These are phyloP conservation scores for Gordius sp. DNA, from an alignment of 2,888 invertebrate species.

Conservation along the genomic window DNA sequence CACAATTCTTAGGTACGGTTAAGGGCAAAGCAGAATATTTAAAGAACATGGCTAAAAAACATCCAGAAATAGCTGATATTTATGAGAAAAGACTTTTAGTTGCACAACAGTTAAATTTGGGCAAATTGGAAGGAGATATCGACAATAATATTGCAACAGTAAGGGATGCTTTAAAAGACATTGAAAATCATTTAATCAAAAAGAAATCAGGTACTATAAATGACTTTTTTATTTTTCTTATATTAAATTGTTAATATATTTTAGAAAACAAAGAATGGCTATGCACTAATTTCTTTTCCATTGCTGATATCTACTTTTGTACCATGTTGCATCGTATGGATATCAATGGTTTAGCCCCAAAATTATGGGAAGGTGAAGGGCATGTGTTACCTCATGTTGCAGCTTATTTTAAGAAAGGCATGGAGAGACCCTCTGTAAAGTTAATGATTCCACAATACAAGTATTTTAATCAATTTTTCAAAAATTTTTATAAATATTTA, in stretches of 20 bases:
- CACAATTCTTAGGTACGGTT: neutral
- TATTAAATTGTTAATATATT: neutral
- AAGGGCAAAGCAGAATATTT: neutral
- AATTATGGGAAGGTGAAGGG: neutral
- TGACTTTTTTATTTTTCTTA: neutral
- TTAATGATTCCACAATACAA: constrained; percentile 4
- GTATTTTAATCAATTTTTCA: neutral
- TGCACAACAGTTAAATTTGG: neutral
- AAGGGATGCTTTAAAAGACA: neutral
- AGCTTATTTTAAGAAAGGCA: neutral
- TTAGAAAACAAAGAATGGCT: neutral
- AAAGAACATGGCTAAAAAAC: neutral
- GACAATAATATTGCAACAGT: neutral
- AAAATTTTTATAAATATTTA: no score
- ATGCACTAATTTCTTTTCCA: constrained; percentile 10
- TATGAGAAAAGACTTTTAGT: neutral
- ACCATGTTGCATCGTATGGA: neutral
- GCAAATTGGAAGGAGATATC: neutral
- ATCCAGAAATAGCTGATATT: constrained; percentile 1
- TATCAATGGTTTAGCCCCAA: neutral
- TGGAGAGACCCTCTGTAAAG: neutral
- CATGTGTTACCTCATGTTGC: neutral
- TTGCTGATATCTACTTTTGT: neutral
- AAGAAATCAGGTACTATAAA: neutral
- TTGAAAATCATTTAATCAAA: neutral